Conservation (phyloP, 1,140 invertebrate genomes). For the Acromyrmex charruanus region DNA sequence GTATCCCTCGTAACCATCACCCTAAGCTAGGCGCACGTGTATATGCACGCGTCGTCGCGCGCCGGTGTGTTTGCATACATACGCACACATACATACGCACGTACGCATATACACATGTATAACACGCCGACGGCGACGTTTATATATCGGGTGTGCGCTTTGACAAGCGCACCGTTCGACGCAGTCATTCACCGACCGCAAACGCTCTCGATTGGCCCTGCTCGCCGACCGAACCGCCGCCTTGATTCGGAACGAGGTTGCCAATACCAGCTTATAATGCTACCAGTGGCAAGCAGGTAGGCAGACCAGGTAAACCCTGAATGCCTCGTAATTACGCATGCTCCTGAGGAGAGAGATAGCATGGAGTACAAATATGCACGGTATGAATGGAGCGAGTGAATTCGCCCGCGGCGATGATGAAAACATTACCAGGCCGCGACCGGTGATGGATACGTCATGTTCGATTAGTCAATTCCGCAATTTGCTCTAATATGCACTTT, state of each 20-base stretch:
- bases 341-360: constrained; percentile 27
- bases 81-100: neutral
- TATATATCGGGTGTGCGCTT: constrained; percentile 72
- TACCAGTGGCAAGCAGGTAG: constrained; percentile 19
- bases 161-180: constrained; percentile 71
- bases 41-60: constrained; percentile 30
- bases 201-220: constrained; percentile 74
- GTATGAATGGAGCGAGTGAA: constrained; percentile 60
- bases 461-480: neutral
- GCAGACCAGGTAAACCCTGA: constrained; percentile 62
- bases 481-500: neutral
- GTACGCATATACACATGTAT: neutral
- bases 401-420: neutral
- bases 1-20: constrained; percentile 46
- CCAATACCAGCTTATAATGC: constrained; percentile 52
- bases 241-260: constrained; percentile 76
- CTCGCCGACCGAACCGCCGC: constrained; percentile 70
- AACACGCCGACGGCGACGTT: constrained; percentile 4
- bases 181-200: constrained; percentile 73
- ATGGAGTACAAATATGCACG: constrained; percentile 6
- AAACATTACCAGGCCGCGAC: neutral
- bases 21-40: constrained; percentile 22
- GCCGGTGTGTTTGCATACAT: constrained; percentile 26
- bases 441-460: neutral
- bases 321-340: constrained; percentile 69